Evolutionary conservation across 1,140 invertebrate species (phyloP).

Genomic region (Heliconius himera): DNA sequence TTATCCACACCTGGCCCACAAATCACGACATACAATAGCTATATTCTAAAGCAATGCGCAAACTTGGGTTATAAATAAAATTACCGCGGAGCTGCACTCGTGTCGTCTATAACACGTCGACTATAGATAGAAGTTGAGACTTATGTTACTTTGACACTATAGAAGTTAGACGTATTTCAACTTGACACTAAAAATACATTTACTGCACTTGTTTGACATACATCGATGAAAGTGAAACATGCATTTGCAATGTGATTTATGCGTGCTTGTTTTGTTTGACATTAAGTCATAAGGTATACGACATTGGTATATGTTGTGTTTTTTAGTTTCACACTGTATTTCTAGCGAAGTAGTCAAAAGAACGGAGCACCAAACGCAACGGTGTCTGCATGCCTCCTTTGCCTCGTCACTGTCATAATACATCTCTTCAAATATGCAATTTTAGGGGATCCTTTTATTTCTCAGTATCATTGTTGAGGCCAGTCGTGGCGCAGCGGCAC

Average conservation of each 20-base stretch:
- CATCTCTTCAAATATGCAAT: too few relatives aligned
- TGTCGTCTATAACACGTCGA: neutral
- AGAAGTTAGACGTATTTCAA: neutral
- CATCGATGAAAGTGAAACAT: neutral
- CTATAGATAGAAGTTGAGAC: too few relatives aligned
- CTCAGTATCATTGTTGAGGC: too few relatives aligned
- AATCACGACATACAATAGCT: neutral
- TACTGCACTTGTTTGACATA: neutral
- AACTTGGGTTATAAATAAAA: slow-evolving; percentile 7
- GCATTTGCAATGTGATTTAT: neutral
- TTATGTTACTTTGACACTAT: neutral
- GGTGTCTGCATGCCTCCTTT: too few relatives aligned
- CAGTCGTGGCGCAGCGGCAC: too few relatives aligned
- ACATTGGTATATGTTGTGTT: too few relatives aligned
- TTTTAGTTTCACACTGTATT: too few relatives aligned
- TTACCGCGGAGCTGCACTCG: neutral
- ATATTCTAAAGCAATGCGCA: neutral
- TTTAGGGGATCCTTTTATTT: too few relatives aligned
- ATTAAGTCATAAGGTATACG: too few relatives aligned
- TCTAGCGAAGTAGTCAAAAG: too few relatives aligned
- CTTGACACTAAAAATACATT: neutral
- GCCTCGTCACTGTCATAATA: too few relatives aligned
- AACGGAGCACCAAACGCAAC: too few relatives aligned
- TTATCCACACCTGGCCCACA: neutral
- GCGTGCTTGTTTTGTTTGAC: neutral